These are phyloP conservation scores for Poeciliopsis turneri DNA, from an alignment of 2,797 vertebrate species.

Conservation along the genomic window DNA sequence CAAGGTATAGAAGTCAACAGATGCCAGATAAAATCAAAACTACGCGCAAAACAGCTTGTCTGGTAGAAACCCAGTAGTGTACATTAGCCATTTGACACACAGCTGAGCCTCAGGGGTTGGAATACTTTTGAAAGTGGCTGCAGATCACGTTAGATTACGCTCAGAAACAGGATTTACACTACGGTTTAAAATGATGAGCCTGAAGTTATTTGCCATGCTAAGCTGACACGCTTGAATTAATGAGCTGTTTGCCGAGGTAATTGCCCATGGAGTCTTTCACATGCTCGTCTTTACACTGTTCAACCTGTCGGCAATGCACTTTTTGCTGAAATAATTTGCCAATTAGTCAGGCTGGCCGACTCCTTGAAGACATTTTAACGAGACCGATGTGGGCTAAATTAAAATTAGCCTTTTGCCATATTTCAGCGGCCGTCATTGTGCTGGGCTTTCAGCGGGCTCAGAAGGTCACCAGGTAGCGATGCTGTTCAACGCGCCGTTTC, in stretches of 20 bases:
- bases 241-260: not conserved
- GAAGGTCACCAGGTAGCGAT: not conserved
- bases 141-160: not conserved
- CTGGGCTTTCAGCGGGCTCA: not conserved
- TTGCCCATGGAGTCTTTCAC: not conserved
- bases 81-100: not conserved
- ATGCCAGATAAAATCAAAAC: no score
- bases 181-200: not conserved
- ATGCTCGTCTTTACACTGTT: not conserved
- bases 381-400: not conserved
- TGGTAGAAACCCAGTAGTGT: not conserved
- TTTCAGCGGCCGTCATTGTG: not conserved
- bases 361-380: not conserved
- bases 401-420: not conserved
- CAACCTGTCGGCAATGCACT: not conserved
- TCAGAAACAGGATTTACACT: not conserved
- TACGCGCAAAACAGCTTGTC: no score
- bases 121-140: not conserved
- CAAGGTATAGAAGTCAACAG: not conserved
- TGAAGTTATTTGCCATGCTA: not conserved
- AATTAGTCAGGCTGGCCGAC: not conserved
- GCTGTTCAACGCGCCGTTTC: not conserved
- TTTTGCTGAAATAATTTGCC: not conserved
- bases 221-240: not conserved
- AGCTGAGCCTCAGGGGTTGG: not conserved